Conservation (phyloP, 2,888 invertebrate genomes). For the Limnephilus marmoratus region DNA sequence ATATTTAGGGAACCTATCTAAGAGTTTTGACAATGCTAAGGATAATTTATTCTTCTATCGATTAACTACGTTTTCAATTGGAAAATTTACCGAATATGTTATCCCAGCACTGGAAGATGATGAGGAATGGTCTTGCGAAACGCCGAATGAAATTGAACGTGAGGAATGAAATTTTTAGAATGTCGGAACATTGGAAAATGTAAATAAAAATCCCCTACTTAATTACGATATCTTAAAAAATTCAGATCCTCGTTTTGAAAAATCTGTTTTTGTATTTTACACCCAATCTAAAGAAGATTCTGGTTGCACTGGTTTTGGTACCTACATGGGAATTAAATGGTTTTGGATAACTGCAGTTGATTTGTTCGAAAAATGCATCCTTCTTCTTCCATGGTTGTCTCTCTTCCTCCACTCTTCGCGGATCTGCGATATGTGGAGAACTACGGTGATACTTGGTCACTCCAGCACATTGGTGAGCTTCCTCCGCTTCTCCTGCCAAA, state of each 20-base stretch:
- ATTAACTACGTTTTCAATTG: slow-evolving; percentile 57
- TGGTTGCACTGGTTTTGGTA: background rate
- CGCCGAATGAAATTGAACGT: slow-evolving; percentile 61
- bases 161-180: slow-evolving; percentile 45
- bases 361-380: no score
- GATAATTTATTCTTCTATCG: slow-evolving; percentile 38
- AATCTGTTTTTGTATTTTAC: background rate
- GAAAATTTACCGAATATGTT: slow-evolving; percentile 50
- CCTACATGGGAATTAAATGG: no score
- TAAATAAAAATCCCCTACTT: background rate
- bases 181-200: background rate
- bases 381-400: no score
- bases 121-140: slow-evolving; percentile 62
- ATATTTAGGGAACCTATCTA: slow-evolving; percentile 63
- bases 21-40: slow-evolving; percentile 52
- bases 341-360: no score
- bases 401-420: no score
- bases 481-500: no score
- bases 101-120: slow-evolving; percentile 24
- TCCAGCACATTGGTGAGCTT: no score
- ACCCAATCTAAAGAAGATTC: background rate
- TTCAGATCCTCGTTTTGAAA: background rate
- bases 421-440: no score
- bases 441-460: no score
- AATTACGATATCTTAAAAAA: background rate